phyloP scores from a whole-genome alignment of 2,888 invertebrate genomes.

The Bugula neritina region DNA sequence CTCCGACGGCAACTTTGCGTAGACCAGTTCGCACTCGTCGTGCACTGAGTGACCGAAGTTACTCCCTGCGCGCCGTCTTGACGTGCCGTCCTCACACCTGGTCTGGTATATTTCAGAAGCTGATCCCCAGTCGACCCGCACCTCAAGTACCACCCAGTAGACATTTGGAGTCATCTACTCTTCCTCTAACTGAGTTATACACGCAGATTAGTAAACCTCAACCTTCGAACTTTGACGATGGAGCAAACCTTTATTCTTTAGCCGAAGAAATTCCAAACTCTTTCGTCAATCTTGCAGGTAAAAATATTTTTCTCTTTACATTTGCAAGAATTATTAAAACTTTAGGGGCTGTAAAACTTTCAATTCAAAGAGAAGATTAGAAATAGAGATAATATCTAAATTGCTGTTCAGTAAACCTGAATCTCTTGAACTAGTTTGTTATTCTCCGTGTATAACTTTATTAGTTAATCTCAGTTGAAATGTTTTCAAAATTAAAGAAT shows the following conservation, averaged over 20 bases:
- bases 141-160: neutral
- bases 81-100: conserved; percentile 6
- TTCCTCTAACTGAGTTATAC: neutral
- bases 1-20: neutral
- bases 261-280: neutral
- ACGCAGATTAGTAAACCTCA: neutral
- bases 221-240: neutral
- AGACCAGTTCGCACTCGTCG: neutral
- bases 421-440: too few relatives aligned
- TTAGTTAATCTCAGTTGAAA: too few relatives aligned
- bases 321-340: too few relatives aligned
- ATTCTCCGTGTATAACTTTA: too few relatives aligned
- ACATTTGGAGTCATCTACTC: neutral
- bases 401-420: too few relatives aligned
- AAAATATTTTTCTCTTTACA: neutral
- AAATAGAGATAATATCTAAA: too few relatives aligned
- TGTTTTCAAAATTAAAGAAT: too few relatives aligned
- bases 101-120: conserved; percentile 20
- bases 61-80: neutral
- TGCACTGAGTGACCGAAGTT: neutral
- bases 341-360: too few relatives aligned
- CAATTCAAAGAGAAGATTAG: too few relatives aligned
- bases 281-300: conserved; percentile 12
- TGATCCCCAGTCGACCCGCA: neutral
- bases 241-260: neutral